A percentile compares a stretch with the other conserved stretches of the same genome.
Evolutionary conservation across 2,888 invertebrate species (phyloP).

Genomic region (Apocheima hispidaria): DNA sequence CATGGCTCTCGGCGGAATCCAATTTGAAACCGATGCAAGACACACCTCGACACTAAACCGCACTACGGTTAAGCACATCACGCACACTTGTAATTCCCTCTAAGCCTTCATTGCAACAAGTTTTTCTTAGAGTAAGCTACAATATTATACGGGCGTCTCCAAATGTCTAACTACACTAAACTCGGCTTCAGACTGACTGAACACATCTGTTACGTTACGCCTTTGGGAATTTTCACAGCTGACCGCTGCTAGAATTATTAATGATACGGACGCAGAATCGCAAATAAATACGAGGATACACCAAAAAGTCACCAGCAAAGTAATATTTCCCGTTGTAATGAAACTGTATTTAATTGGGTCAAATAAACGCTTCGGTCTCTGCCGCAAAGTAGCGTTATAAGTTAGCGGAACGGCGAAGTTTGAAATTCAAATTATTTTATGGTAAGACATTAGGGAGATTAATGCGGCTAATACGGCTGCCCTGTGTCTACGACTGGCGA

Average conservation of each 20-base stretch:
- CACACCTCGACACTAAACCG: constrained; percentile 54
- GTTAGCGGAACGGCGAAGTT: constrained; percentile 39
- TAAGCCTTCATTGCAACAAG: constrained; percentile 44
- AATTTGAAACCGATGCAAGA: constrained; percentile 68
- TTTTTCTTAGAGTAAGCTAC: constrained; percentile 15
- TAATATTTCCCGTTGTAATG: constrained; percentile 45
- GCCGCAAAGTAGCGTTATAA: constrained; percentile 40
- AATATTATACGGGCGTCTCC: constrained; percentile 3
- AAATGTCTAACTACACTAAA: not conserved
- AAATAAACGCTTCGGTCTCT: constrained; percentile 44
- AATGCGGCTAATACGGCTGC: constrained; percentile 46
- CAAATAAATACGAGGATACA: constrained; percentile 15
- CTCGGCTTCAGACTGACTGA: constrained; percentile 6
- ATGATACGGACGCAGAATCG: constrained; percentile 6
- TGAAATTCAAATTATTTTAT: constrained; percentile 36
- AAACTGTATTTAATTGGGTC: constrained; percentile 49
- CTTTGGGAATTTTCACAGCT: constrained; percentile 17
- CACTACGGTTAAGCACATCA: constrained; percentile 53
- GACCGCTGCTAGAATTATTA: constrained; percentile 12
- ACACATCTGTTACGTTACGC: constrained; percentile 13
- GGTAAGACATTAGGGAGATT: constrained; percentile 31
- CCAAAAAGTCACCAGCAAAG: constrained; percentile 39
- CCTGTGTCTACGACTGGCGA: constrained; percentile 62
- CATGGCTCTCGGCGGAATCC: constrained; percentile 74
- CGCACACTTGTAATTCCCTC: constrained; percentile 43